Conservation (phyloP, 2,113 vertebrate genomes). For the Asarcornis scutulata region DNA sequence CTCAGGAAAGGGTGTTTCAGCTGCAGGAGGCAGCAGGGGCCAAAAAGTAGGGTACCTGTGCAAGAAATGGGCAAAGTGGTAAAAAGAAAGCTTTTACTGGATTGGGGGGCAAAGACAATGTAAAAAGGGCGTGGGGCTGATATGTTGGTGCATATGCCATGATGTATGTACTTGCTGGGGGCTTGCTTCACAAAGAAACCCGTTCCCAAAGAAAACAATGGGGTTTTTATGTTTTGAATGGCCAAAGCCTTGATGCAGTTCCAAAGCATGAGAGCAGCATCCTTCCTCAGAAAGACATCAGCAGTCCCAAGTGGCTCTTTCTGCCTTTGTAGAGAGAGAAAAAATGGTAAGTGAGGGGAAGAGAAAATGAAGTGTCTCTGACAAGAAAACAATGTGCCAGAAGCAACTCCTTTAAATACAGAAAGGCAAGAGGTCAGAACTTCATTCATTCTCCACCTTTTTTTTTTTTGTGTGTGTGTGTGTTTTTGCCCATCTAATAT, state of each 20-base stretch:
- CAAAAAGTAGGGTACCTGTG: not conserved
- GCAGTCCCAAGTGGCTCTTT: slow-evolving; percentile 63
- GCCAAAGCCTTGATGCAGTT: slow-evolving; percentile 45
- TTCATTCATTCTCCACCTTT: not conserved
- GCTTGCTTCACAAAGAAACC: slow-evolving; percentile 52
- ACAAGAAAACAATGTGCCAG: slow-evolving; percentile 48
- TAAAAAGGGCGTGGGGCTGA: not conserved
- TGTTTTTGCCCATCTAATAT: not conserved
- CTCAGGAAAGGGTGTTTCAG: not conserved
- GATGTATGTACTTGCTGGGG: not conserved
- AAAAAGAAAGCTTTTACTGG: not conserved
- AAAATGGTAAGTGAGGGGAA: slow-evolving; percentile 37
- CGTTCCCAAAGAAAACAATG: slow-evolving; percentile 51
- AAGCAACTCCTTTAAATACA: slow-evolving; percentile 29
- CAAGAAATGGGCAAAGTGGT: not conserved
- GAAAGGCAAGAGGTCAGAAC: not conserved
- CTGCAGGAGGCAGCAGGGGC: not conserved
- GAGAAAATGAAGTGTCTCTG: slow-evolving; percentile 39
- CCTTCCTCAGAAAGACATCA: slow-evolving; percentile 64
- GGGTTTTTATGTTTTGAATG: slow-evolving; percentile 59
- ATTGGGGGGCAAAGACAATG: not conserved
- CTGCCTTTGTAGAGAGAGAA: slow-evolving; percentile 55
- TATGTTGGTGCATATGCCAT: not conserved
- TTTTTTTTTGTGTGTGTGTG: not conserved
- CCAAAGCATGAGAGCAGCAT: slow-evolving; percentile 51